phyloP scores from a whole-genome alignment of 2,888 invertebrate genomes.

The Nomada hirtipes region DNA sequence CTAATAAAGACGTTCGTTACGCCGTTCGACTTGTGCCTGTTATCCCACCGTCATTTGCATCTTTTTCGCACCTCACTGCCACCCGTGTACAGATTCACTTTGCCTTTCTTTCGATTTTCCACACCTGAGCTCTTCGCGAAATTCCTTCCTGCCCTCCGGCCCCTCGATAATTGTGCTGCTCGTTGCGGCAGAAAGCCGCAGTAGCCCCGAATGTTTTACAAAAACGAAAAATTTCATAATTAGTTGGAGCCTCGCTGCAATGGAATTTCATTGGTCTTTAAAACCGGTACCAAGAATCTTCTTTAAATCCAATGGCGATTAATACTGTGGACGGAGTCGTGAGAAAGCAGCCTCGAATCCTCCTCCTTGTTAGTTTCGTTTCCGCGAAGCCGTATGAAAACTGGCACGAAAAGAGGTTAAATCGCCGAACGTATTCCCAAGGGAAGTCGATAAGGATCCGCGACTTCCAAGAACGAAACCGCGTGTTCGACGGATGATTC shows the following conservation, averaged over 20 bases:
- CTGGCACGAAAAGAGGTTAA: not conserved
- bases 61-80: conserved; percentile 10
- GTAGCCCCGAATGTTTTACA: too few relatives aligned
- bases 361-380: conserved; percentile 41
- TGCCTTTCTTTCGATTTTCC: not conserved
- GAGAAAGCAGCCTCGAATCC: conserved; percentile 53
- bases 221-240: too few relatives aligned
- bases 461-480: conserved; percentile 32
- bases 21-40: conserved; percentile 1
- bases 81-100: conserved; percentile 20
- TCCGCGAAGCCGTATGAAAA: conserved; percentile 41
- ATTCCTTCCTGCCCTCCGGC: too few relatives aligned
- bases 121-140: too few relatives aligned
- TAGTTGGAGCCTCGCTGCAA: not conserved
- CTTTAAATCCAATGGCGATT: conserved; percentile 77
- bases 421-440: conserved; percentile 19
- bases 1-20: conserved; percentile 45
- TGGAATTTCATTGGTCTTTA: conserved; percentile 31
- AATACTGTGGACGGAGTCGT: conserved; percentile 66
- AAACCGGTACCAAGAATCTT: conserved; percentile 75
- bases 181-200: too few relatives aligned
- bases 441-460: conserved; percentile 11
- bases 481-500: conserved; percentile 14
- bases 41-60: conserved; percentile 2
- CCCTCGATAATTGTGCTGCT: not conserved